A percentile compares a stretch with the other conserved stretches of the same genome.
Evolutionary conservation across 1,140 invertebrate genomes (phyloP).

Genomic region (Oryzaephilus surinamensis): DNA sequence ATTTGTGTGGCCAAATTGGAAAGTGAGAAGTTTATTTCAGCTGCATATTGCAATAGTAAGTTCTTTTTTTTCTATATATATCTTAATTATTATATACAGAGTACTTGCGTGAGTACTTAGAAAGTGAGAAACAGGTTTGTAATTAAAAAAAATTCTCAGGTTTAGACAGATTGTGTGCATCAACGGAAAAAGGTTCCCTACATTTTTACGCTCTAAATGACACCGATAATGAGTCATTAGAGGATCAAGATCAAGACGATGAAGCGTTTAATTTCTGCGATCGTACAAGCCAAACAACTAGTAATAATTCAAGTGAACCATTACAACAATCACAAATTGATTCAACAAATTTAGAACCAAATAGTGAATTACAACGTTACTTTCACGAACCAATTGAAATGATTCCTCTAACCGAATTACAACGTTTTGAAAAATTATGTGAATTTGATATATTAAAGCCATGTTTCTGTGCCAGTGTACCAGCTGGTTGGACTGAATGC

Average conservation of each 20-base stretch:
- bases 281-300: constrained; percentile 15
- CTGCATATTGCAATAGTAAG: constrained; percentile 64
- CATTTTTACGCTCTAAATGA: constrained; percentile 71
- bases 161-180: constrained; percentile 73
- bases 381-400: constrained; percentile 28
- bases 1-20: constrained; percentile 52
- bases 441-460: constrained; percentile 50
- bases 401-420: constrained; percentile 37
- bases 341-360: constrained; percentile 17
- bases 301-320: constrained; percentile 9
- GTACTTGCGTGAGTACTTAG: neutral
- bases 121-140: neutral
- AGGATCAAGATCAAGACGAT: constrained; percentile 56
- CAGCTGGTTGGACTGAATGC: constrained; percentile 84
- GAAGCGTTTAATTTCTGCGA: constrained; percentile 37
- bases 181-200: constrained; percentile 64
- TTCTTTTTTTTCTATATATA: constrained; percentile 12
- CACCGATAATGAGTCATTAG: constrained; percentile 54
- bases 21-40: constrained; percentile 59
- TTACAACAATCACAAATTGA: neutral
- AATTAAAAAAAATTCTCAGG: constrained; percentile 35
- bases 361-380: constrained; percentile 21
- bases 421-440: constrained; percentile 50
- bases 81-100: neutral
- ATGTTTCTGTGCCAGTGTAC: constrained; percentile 75